Conservation (phyloP, 2,888 invertebrate species). For the Sinopyrophorus schimmeli region DNA sequence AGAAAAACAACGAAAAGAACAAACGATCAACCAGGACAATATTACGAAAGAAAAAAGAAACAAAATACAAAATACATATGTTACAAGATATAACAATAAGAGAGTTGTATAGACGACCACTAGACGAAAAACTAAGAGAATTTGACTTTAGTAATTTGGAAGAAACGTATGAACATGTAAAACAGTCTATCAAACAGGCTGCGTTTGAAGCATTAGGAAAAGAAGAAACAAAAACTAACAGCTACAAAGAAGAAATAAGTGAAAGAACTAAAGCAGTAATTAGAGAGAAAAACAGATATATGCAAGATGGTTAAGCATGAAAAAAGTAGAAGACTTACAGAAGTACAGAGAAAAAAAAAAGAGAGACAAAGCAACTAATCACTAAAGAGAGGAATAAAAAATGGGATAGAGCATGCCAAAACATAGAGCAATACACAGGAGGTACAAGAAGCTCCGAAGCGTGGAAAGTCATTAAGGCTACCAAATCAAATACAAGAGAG, state of each 20-base stretch:
- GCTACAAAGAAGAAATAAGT: neutral
- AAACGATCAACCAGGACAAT: no score
- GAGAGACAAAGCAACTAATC: neutral
- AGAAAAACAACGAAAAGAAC: no score
- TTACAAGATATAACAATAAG: neutral
- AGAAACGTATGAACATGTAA: no score
- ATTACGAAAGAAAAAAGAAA: no score
- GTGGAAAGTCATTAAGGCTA: slow-evolving; percentile 1
- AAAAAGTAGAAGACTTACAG: neutral
- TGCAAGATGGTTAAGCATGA: neutral
- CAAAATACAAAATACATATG: neutral
- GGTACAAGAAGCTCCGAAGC: slow-evolving; percentile 4
- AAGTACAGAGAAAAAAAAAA: slow-evolving; percentile 2
- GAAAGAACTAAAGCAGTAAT: neutral
- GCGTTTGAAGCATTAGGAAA: neutral
- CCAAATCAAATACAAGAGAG: slow-evolving; percentile 1
- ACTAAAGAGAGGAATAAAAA: neutral
- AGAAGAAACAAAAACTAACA: neutral
- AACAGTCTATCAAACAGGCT: no score
- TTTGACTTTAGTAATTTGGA: no score
- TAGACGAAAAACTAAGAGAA: neutral
- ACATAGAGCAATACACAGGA: slow-evolving; percentile 3
- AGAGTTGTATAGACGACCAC: neutral
- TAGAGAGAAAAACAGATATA: neutral
- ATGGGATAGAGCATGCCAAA: slow-evolving; percentile 3